Percentiles rank a stretch among this genome's conserved stretches.
Conservation (phyloP, 2,113 vertebrate genomes). For the Ornithorhynchus anatinus region DNA sequence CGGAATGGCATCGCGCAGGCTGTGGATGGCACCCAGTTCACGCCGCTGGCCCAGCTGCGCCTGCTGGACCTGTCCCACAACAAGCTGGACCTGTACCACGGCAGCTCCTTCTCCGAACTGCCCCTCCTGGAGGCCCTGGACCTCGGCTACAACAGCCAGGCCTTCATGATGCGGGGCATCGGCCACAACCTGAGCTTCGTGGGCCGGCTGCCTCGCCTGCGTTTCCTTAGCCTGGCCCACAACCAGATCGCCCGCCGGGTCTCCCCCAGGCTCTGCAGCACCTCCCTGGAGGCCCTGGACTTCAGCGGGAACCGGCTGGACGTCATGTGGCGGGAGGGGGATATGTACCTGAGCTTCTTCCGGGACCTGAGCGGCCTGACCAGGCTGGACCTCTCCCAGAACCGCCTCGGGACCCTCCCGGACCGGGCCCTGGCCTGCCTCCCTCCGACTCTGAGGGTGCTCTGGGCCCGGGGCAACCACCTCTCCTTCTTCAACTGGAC, state of each 20-base stretch:
- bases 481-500: constrained; percentile 60
- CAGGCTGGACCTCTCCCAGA: constrained; percentile 50
- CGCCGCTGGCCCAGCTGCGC: constrained; percentile 5
- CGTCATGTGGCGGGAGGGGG: constrained; percentile 43
- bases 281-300: constrained; percentile 24
- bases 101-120: constrained; percentile 42
- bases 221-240: constrained; percentile 49
- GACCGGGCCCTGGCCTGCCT: constrained; percentile 9
- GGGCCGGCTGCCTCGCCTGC: background rate
- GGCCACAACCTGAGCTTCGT: constrained; percentile 60
- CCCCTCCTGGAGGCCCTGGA: constrained; percentile 30
- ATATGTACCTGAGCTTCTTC: constrained; percentile 61
- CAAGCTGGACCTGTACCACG: constrained; percentile 56
- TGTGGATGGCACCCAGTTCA: constrained; percentile 44
- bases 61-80: constrained; percentile 60
- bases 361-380: constrained; percentile 13
- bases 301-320: constrained; percentile 49
- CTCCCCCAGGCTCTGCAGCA: constrained; percentile 30
- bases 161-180: constrained; percentile 55
- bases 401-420: constrained; percentile 32
- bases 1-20: constrained; percentile 49
- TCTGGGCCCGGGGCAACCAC: constrained; percentile 36
- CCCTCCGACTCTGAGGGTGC: constrained; percentile 19
- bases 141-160: constrained; percentile 58
- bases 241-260: constrained; percentile 45